phyloP scores from a whole-genome alignment of 2,797 vertebrate species.

The Lagorchestes hirsutus region DNA sequence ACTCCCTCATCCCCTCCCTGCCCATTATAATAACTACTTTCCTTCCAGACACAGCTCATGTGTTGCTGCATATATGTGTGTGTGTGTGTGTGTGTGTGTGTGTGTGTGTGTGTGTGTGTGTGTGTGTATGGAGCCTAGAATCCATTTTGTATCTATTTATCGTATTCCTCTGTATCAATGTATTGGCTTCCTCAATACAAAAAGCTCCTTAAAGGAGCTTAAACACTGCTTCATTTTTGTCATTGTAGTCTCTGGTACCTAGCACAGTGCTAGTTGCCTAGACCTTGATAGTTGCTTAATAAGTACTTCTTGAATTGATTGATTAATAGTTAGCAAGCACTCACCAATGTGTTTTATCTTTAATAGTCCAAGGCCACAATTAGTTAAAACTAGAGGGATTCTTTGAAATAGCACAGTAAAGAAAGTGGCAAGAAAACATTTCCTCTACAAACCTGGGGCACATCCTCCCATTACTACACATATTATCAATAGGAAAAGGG shows the following conservation, averaged over 20 bases:
- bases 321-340: neutral
- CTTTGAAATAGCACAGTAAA: neutral
- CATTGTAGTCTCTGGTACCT: neutral
- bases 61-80: neutral
- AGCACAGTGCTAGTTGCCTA: neutral
- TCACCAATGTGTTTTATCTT: neutral
- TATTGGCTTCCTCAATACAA: neutral
- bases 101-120: too few species aligned
- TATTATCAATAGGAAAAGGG: neutral
- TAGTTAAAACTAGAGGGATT: neutral
- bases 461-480: too few species aligned
- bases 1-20: neutral
- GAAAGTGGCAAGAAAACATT: too few species aligned
- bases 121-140: neutral
- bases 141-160: neutral
- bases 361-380: neutral
- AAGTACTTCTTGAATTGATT: neutral
- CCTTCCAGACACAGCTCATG: neutral
- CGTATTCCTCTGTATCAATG: neutral
- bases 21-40: neutral
- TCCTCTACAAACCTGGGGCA: too few species aligned
- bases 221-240: neutral
- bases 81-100: too few species aligned
- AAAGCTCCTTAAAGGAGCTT: neutral
- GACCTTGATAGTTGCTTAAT: neutral